Conservation (phyloP, 2,113 vertebrate species). For the Sebastes fasciatus region DNA sequence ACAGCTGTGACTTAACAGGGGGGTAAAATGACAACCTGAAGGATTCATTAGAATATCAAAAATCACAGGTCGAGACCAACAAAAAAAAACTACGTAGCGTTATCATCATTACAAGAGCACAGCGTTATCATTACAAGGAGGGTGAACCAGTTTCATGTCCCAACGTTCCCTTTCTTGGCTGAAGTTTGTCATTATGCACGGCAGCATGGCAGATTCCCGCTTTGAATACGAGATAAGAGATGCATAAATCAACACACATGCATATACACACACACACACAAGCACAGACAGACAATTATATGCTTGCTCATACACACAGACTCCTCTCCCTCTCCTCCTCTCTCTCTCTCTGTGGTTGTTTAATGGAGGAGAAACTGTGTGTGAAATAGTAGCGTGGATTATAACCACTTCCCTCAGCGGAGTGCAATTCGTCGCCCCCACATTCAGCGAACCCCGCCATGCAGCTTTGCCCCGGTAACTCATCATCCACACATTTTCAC, state of each 20-base stretch:
- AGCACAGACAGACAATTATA: background rate
- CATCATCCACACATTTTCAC: conserved; percentile 26
- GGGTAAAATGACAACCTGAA: background rate
- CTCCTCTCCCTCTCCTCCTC: background rate
- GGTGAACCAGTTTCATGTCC: conserved; percentile 25
- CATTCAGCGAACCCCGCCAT: background rate
- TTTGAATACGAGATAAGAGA: conserved; percentile 52
- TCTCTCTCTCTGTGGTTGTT: conserved; percentile 20
- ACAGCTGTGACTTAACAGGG: background rate
- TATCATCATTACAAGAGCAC: background rate
- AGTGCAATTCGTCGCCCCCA: background rate
- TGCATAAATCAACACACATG: conserved; percentile 35
- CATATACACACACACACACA: conserved; percentile 12
- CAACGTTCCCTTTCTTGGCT: background rate
- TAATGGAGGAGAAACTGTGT: conserved; percentile 26
- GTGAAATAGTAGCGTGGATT: conserved; percentile 17
- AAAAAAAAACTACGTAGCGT: background rate
- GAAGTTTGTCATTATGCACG: conserved; percentile 51
- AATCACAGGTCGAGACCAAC: background rate
- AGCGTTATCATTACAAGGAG: background rate
- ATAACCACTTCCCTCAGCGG: conserved; percentile 11
- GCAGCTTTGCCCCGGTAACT: conserved; percentile 39
- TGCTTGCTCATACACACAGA: conserved; percentile 1
- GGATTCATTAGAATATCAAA: background rate
- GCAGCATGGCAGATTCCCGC: conserved; percentile 37